Percentiles rank a stretch among this genome's conserved stretches.
phyloP scores from a whole-genome alignment of 2,113 vertebrate genomes.

The Ptychochromis oligacanthus region DNA sequence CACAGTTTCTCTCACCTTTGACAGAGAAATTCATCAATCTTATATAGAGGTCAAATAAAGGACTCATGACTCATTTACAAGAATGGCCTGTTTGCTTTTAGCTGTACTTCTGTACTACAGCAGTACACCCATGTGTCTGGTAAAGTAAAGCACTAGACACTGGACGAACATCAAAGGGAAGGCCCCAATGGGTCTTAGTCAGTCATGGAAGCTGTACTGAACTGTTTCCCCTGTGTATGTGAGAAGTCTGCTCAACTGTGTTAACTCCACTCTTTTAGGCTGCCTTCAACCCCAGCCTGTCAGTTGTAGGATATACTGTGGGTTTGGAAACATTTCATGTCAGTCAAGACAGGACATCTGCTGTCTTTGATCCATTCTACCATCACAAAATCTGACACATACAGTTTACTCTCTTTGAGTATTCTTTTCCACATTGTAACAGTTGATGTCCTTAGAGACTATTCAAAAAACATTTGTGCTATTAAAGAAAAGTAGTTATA shows the following conservation, averaged over 20 bases:
- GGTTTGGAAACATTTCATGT: constrained; percentile 44
- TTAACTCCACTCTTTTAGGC: constrained; percentile 36
- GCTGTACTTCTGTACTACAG: constrained; percentile 35
- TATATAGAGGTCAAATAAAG: constrained; percentile 51
- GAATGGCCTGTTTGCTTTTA: constrained; percentile 32
- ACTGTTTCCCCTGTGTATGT: constrained; percentile 46
- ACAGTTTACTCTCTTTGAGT: constrained; percentile 21
- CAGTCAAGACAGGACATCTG: constrained; percentile 44
- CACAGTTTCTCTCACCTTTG: constrained; percentile 11
- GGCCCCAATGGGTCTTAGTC: constrained; percentile 45
- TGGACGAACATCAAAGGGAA: constrained; percentile 68
- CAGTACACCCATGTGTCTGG: constrained; percentile 26
- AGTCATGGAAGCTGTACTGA: constrained; percentile 48
- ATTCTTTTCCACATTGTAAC: constrained; percentile 21
- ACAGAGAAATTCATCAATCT: constrained; percentile 39
- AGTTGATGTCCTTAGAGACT: constrained; percentile 5
- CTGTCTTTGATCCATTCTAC: constrained; percentile 48
- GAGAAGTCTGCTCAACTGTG: constrained; percentile 28
- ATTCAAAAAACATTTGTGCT: background rate
- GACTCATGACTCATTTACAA: constrained; percentile 47
- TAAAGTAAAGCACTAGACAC: constrained; percentile 42
- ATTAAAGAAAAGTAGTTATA: background rate
- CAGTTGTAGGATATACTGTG: constrained; percentile 15
- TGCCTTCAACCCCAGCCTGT: constrained; percentile 28
- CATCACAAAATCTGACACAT: constrained; percentile 30